Evolutionary conservation across 2,113 vertebrate species (phyloP).

Genomic region (Tinamus guttatus): DNA sequence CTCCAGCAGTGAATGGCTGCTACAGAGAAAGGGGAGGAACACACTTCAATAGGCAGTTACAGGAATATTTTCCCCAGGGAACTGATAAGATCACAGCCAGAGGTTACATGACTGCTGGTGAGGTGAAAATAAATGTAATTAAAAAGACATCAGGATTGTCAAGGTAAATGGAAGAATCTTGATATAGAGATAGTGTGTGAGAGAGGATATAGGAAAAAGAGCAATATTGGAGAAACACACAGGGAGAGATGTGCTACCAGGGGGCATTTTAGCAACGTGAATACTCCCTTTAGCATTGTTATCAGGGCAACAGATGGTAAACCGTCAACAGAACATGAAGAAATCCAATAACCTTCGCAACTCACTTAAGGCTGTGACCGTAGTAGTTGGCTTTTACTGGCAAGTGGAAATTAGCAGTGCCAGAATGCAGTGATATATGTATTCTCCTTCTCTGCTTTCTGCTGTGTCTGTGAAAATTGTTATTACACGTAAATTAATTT

Average conservation of each 20-base stretch:
- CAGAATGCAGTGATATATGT: background rate
- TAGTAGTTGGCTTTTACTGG: slow-evolving; percentile 20
- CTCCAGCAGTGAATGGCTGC: background rate
- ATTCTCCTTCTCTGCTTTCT: background rate
- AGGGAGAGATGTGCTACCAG: background rate
- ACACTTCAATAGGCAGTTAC: background rate
- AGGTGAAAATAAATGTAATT: slow-evolving; percentile 34
- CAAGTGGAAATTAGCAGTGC: background rate
- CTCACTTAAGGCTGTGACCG: background rate
- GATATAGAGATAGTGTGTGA: background rate
- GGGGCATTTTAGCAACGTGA: background rate
- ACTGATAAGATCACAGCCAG: background rate
- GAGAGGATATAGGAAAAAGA: background rate
- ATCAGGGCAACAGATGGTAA: slow-evolving; percentile 58
- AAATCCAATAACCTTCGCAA: slow-evolving; percentile 58
- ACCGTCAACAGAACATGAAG: slow-evolving; percentile 35
- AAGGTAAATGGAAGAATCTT: background rate
- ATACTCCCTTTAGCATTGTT: slow-evolving; percentile 29
- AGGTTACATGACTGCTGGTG: background rate
- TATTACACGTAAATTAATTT: slow-evolving; percentile 52
- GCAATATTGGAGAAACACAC: background rate
- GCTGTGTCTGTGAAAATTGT: background rate
- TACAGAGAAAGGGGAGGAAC: background rate
- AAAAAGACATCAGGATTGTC: background rate
- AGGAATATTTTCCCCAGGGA: background rate